These are phyloP conservation scores for Equus przewalskii DNA, from an alignment of 2,113 vertebrate species.

Conservation along the genomic window DNA sequence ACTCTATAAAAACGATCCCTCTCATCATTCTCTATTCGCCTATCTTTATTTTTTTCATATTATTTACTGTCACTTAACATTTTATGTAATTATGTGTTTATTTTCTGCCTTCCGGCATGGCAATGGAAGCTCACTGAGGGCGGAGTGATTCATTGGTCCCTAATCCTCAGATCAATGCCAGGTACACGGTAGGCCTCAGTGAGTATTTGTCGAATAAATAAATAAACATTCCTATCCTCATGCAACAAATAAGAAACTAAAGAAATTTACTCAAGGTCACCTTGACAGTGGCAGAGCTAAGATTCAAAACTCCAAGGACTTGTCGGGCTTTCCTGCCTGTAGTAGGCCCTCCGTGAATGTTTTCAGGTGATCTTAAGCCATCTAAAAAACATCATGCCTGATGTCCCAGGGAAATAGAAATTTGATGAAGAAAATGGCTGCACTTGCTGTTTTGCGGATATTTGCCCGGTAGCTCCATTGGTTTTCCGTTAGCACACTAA, in stretches of 20 bases:
- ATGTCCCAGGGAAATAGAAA: neutral
- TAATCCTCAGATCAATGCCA: neutral
- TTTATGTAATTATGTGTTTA: neutral
- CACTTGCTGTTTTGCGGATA: neutral
- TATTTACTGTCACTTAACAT: neutral
- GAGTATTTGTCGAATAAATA: neutral
- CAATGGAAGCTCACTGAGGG: neutral
- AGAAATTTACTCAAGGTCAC: constrained; percentile 46
- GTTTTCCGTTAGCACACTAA: neutral
- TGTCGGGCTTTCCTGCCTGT: neutral
- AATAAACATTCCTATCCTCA: neutral
- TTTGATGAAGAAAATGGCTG: neutral
- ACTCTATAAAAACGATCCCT: neutral
- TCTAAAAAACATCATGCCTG: constrained; percentile 22
- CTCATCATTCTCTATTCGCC: neutral
- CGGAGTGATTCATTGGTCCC: neutral
- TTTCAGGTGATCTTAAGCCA: neutral
- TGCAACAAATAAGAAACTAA: neutral
- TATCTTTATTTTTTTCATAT: neutral
- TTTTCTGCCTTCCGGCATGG: neutral
- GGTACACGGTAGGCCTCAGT: neutral
- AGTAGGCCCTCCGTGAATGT: neutral
- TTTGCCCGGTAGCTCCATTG: neutral
- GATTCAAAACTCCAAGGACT: neutral
- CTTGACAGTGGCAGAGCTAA: neutral